Base-by-base conservation (phyloP, 2,888 invertebrate genomes). In the Machimus atricapillus region DNA sequence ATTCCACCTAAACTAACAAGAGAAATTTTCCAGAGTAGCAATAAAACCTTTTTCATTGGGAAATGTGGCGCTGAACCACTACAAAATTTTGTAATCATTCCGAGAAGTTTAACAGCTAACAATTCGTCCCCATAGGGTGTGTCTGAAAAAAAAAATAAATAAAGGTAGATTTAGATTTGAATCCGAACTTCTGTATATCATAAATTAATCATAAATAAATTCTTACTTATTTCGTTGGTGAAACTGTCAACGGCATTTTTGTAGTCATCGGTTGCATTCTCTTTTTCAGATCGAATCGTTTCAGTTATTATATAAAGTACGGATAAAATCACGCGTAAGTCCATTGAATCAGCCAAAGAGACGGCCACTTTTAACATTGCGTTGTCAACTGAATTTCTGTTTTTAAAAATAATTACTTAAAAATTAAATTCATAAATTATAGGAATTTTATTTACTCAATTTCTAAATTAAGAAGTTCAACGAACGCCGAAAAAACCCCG, bases 21-120 rank as follows among this genome's bases (percentile, higher is more conserved):
- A 87, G 99, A 95, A 12, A 98, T 95, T 93, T 99, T 99, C 99
- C 99, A 99, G 1, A 99, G 92, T 23, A 99, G 93, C 79, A 99
- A 93, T 23, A 99, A 94, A 12, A 99, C 97, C 93, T 99, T 99
- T 92, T 98, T 99, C 95, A 99, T 99, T 3, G 99, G 99, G 93
- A 98, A 99, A 93, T 99, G 98, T 23, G 99, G 98, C 7, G 98
- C 97, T 37, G 96, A 96, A 0, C 99, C 99, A 90, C 98, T 97
- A 93, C 99, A 99, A 91, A 99, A 98, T 90, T 97, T 95, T 46
- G 98, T 98, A 40, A 99, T 97, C 99, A 99, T 99, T 89, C 97
- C 96, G 87, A 99, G 94, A 85, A 99, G 94, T 91, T 98, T 97
- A 3, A 98, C 96, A 56, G 97, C 96, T 40, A 99, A 92, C 87